Percentiles rank a stretch among this genome's conserved stretches.
Evolutionary conservation across 2,888 invertebrate genomes (phyloP).

Genomic region (Eudemis profundana): DNA sequence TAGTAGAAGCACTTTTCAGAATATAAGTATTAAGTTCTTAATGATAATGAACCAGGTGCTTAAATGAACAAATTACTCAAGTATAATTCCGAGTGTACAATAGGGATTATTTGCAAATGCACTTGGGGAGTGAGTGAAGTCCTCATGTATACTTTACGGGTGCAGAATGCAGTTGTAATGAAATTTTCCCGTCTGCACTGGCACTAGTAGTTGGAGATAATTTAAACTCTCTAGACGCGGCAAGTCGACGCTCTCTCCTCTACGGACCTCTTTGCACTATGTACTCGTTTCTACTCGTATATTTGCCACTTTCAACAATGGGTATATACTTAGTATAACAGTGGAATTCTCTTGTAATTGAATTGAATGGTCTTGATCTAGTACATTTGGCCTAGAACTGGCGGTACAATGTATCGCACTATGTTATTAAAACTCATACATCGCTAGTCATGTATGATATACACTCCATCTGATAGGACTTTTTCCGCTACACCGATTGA

Average conservation of each 20-base stretch:
- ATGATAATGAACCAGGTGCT: not conserved
- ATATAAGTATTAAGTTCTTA: no score
- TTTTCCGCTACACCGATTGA: no score
- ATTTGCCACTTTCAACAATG: slow-evolving; percentile 19
- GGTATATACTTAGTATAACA: no score
- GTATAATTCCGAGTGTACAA: not conserved
- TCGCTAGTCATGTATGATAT: no score
- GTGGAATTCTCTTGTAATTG: slow-evolving; percentile 16
- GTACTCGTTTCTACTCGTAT: slow-evolving; percentile 2
- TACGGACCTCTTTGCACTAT: slow-evolving; percentile 47
- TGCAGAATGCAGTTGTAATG: slow-evolving; percentile 60
- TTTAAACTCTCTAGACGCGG: slow-evolving; percentile 62
- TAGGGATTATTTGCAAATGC: slow-evolving; percentile 26
- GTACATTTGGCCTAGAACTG: not conserved
- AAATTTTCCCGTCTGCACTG: slow-evolving; percentile 61
- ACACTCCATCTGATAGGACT: no score
- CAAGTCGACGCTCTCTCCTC: slow-evolving; percentile 59
- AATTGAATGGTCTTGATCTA: slow-evolving; percentile 14
- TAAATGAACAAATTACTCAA: slow-evolving; percentile 2
- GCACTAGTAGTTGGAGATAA: slow-evolving; percentile 57
- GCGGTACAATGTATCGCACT: no score
- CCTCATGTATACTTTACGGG: slow-evolving; percentile 50
- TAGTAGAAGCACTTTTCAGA: no score
- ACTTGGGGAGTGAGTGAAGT: slow-evolving; percentile 27
- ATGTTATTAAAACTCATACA: no score